A percentile compares a stretch with the other conserved stretches of the same genome.
These are phyloP conservation scores for Todus mexicanus DNA, from an alignment of 2,797 vertebrate genomes.

Conservation along the genomic window DNA sequence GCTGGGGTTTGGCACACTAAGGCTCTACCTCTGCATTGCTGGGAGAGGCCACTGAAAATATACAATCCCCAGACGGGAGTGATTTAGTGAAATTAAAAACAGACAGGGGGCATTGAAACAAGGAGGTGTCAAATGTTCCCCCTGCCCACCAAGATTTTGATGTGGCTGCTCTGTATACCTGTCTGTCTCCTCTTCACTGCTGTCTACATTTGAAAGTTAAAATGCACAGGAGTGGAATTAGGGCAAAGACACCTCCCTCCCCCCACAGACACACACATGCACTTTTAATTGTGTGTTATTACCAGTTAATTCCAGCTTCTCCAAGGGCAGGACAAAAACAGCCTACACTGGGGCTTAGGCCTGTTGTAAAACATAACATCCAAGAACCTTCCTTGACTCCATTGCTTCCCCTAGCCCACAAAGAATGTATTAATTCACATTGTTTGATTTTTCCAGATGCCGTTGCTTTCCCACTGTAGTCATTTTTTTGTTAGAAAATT, in stretches of 20 bases:
- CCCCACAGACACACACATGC: conserved; percentile 35
- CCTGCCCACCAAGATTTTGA: conserved; percentile 72
- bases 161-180: conserved; percentile 73
- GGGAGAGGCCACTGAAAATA: conserved; percentile 78
- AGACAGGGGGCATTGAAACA: conserved; percentile 69
- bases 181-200: conserved; percentile 61
- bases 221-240: conserved; percentile 56
- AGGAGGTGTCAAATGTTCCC: conserved; percentile 77
- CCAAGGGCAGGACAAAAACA: conserved; percentile 59
- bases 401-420: conserved; percentile 40
- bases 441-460: conserved; percentile 39
- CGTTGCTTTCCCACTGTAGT: not conserved
- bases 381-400: conserved; percentile 31
- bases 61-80: conserved; percentile 79
- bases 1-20: conserved; percentile 62
- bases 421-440: conserved; percentile 51
- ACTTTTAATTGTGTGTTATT: conserved; percentile 70
- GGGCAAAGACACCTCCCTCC: not conserved
- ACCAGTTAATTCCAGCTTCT: conserved; percentile 66
- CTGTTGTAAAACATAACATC: conserved; percentile 60
- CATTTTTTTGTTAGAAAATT: not conserved
- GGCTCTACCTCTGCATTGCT: conserved; percentile 65
- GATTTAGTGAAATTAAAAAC: conserved; percentile 81
- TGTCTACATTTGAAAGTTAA: conserved; percentile 58
- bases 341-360: conserved; percentile 41